These are phyloP conservation scores for Alentia gelatinosa DNA, from an alignment of 2,888 invertebrate genomes.

Conservation along the genomic window DNA sequence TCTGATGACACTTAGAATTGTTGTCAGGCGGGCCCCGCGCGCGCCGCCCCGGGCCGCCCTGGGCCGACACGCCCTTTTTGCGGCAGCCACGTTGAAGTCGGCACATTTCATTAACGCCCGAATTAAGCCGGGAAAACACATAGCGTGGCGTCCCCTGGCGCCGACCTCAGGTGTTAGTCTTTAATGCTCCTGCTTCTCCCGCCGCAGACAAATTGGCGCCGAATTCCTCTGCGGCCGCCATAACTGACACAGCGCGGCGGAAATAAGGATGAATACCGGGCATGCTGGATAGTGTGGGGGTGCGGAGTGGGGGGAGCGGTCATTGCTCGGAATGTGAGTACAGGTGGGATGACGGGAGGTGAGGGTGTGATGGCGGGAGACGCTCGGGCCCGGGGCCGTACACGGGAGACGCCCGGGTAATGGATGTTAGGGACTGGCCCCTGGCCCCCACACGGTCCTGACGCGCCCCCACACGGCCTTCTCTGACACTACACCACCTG, in stretches of 20 bases:
- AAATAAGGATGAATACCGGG: constrained; percentile 4
- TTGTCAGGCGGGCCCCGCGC: constrained; percentile 1
- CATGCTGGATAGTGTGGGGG: not conserved
- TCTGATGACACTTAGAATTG: constrained; percentile 31
- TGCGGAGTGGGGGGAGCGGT: not conserved
- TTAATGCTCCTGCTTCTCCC: constrained; percentile 15
- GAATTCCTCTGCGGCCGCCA: not conserved
- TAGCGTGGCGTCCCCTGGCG: not conserved
- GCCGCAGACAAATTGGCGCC: not conserved
- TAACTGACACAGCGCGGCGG: constrained; percentile 23
- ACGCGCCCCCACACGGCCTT: not conserved
- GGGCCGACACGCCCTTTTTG: not conserved
- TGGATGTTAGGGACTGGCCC: constrained; percentile 31
- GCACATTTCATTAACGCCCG: constrained; percentile 49
- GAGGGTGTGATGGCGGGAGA: not conserved
- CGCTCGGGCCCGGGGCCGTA: not conserved
- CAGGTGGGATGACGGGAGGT: not conserved
- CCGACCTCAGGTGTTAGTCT: constrained; percentile 46
- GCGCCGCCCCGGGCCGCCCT: not conserved
- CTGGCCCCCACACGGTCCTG: not conserved
- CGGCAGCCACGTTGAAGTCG: not conserved
- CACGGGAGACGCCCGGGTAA: constrained; percentile 1
- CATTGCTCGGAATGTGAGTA: not conserved
- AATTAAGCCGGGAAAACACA: constrained; percentile 34
- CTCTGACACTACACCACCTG: not conserved